Base-by-base conservation (phyloP, 2,797 vertebrate genomes). In the Melanotaenia parkinsoni region DNA sequence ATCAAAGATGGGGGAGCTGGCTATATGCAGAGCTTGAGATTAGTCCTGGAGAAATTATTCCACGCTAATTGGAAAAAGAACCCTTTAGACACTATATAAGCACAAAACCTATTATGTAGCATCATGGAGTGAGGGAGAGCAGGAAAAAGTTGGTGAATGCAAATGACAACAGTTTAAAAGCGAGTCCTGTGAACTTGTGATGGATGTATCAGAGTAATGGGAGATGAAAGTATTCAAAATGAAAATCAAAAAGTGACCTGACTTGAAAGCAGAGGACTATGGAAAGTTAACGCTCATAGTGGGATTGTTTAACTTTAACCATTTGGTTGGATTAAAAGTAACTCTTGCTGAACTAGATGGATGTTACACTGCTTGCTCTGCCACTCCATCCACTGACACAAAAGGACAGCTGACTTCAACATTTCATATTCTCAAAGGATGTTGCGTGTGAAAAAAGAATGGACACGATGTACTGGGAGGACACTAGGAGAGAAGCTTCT, bases 11-110 rank as follows among this genome's bases (percentile, higher is more conserved):
- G 76, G 90, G 81, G 89, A 71, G 81, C 74, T 5, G 76, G 78
- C 81, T 80, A 63, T 85, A 76, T 20, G 63, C 67, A 35, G 77
- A 64, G 61, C 70, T 40, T 33, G 38, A 85, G 91, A 92, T 92
- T 93, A 90, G 90, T 88, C 84, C 82, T 57, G 84, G 81, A 77
- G 81, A 91, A 92, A 91, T 92, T 81, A 88, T 38, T 91, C 82
- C 62, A 79, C 82, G 80, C 82, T 92, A 93, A 92, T 94, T 91
- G 88, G 89, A 89, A 90, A 90, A 89, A 87, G 87, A 90, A 91
- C 90, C 86, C 85, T 59, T 53, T 81, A 40, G 43, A 86, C 83
- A 82, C 70, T 86, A 79, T 89, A 72, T 77, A 83, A 74, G 86
- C 86, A 84, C 82, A 86, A 86, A 88, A 80, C 77, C 90, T 76